Evolutionary conservation across 2,888 invertebrate species (phyloP).

Genomic region (Xanthia icteritia): DNA sequence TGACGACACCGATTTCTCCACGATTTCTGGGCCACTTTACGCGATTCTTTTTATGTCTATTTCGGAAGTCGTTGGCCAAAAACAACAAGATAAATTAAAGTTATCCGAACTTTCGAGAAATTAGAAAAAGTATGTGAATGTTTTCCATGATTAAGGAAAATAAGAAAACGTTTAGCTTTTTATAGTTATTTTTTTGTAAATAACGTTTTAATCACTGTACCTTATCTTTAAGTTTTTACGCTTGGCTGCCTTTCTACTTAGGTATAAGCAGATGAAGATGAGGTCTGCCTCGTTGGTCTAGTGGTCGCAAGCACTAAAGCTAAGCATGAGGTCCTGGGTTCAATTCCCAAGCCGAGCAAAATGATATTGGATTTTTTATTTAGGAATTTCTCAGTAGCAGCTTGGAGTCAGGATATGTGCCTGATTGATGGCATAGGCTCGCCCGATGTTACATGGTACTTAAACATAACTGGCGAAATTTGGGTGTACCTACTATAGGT

Average conservation of each 20-base stretch:
- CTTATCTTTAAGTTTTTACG: too few relatives aligned
- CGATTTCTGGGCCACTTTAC: not conserved
- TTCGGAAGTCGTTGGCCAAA: not conserved
- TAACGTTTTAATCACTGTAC: not conserved
- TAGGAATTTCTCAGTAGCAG: not conserved
- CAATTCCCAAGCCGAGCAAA: not conserved
- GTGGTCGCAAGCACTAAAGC: too few relatives aligned
- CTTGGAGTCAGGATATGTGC: not conserved
- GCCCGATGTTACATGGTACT: too few relatives aligned
- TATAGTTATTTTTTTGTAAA: not conserved
- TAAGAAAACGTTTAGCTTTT: too few relatives aligned
- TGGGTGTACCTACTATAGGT: not conserved
- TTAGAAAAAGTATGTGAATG: not conserved
- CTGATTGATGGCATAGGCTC: too few relatives aligned
- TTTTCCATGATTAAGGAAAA: not conserved
- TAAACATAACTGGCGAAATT: not conserved
- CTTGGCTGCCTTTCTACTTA: too few relatives aligned
- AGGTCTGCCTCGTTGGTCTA: too few relatives aligned
- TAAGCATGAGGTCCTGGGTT: not conserved
- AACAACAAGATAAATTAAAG: not conserved
- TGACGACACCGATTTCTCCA: slow-evolving; percentile 1
- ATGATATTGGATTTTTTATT: too few relatives aligned
- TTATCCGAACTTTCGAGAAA: not conserved
- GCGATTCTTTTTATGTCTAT: not conserved
- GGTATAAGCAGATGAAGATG: too few relatives aligned